Conservation (phyloP, 2,888 invertebrate genomes). For the Eupithecia tripunctaria region DNA sequence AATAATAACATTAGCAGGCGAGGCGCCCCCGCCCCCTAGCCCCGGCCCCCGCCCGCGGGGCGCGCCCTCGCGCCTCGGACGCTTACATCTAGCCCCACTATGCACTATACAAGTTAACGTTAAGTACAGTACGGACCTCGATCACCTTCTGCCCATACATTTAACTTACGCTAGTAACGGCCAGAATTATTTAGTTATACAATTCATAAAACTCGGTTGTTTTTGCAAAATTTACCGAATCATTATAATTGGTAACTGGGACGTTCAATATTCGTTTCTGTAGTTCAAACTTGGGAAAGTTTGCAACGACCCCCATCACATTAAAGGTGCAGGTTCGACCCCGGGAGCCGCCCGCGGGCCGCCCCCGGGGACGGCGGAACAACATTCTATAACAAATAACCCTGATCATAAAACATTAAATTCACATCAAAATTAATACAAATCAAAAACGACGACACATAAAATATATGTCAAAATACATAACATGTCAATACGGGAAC, state of each 20-base stretch:
- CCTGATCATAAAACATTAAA: constrained; percentile 35
- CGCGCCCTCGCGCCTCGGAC: neutral
- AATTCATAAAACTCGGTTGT: constrained; percentile 28
- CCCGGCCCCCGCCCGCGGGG: no score
- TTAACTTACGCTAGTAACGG: constrained; percentile 63
- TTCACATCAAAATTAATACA: constrained; percentile 45
- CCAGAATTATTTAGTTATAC: constrained; percentile 39
- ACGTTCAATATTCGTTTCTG: constrained; percentile 5
- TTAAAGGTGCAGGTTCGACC: neutral
- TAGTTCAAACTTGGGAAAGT: constrained; percentile 8
- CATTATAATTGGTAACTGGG: constrained; percentile 14
- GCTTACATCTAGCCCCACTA: constrained; percentile 47
- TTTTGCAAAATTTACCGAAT: constrained; percentile 27
- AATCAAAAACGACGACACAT: constrained; percentile 42
- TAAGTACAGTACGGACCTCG: constrained; percentile 65
- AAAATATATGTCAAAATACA: constrained; percentile 52
- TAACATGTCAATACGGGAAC: constrained; percentile 62
- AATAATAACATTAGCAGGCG: constrained; percentile 44
- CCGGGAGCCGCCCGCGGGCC: neutral
- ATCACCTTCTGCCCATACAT: constrained; percentile 63
- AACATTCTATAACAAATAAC: constrained; percentile 35
- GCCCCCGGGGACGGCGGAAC: neutral
- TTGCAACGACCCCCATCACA: constrained; percentile 21
- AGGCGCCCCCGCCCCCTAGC: neutral
- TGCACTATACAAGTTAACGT: constrained; percentile 46